Evolutionary conservation across 2,888 invertebrate genomes (phyloP).

Genomic region (Nomada ferruginata): DNA sequence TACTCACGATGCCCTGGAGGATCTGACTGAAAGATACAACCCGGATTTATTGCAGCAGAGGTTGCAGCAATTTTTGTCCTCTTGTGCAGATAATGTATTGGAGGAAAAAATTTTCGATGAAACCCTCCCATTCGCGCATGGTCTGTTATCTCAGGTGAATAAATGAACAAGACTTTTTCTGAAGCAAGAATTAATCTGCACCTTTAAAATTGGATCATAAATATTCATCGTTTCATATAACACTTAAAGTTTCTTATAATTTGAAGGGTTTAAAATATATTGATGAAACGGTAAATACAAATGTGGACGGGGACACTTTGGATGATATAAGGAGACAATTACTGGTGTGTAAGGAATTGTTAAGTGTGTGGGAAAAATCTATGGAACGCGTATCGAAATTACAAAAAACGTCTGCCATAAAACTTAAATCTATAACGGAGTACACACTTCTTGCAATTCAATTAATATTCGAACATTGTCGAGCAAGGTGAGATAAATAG

Average conservation of each 20-base stretch:
- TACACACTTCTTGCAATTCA: conserved; percentile 71
- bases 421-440: conserved; percentile 68
- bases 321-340: conserved; percentile 63
- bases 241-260: background rate
- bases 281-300: conserved; percentile 23
- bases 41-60: conserved; percentile 6
- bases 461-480: conserved; percentile 75
- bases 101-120: conserved; percentile 68
- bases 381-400: conserved; percentile 70
- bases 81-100: conserved; percentile 42
- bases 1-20: conserved; percentile 60
- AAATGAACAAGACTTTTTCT: background rate
- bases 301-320: conserved; percentile 9
- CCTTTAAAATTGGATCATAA: background rate
- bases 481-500: conserved; percentile 70
- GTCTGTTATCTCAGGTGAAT: conserved; percentile 67
- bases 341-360: conserved; percentile 60
- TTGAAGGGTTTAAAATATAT: conserved; percentile 66
- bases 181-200: background rate
- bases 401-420: conserved; percentile 60
- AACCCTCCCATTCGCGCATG: conserved; percentile 55
- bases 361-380: conserved; percentile 76
- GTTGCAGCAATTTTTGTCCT: conserved; percentile 45
- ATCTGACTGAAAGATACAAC: conserved; percentile 21
- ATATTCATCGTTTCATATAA: background rate